Evolutionary conservation across 2,888 invertebrate species (phyloP).

Genomic region (Meandrusa payeni): DNA sequence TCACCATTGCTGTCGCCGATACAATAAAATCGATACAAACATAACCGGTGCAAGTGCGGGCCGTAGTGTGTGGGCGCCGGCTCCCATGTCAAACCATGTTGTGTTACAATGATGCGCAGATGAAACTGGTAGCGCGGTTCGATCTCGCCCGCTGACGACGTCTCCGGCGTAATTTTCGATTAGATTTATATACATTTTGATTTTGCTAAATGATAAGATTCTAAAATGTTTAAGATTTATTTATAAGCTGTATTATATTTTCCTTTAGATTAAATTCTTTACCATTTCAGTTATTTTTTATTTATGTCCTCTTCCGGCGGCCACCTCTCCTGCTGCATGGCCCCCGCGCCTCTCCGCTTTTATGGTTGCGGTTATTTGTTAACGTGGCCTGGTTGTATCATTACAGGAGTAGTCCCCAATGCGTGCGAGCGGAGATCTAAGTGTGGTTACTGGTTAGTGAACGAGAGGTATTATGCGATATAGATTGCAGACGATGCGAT

Average conservation of each 20-base stretch:
- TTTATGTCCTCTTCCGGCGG: slow-evolving; percentile 50
- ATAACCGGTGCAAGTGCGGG: neutral
- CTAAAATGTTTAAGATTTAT: slow-evolving; percentile 41
- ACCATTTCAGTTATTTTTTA: slow-evolving; percentile 44
- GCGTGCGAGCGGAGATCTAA: neutral
- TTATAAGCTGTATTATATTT: slow-evolving; percentile 38
- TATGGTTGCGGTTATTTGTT: slow-evolving; percentile 49
- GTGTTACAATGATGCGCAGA: slow-evolving; percentile 52
- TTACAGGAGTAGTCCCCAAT: slow-evolving; percentile 34
- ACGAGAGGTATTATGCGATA: neutral
- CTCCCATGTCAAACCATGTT: slow-evolving; percentile 23
- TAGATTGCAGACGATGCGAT: neutral
- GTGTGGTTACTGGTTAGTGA: neutral
- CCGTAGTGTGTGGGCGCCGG: no score
- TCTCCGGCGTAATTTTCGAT: slow-evolving; percentile 26
- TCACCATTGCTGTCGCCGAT: neutral
- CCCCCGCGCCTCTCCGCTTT: slow-evolving; percentile 36
- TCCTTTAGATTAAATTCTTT: slow-evolving; percentile 50
- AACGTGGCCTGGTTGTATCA: slow-evolving; percentile 39
- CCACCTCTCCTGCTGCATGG: slow-evolving; percentile 45
- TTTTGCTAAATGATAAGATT: slow-evolving; percentile 34
- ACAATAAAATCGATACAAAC: slow-evolving; percentile 1
- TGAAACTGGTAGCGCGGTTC: slow-evolving; percentile 45
- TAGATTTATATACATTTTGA: slow-evolving; percentile 33
- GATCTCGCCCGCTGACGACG: slow-evolving; percentile 43